Evolutionary conservation across 2,797 vertebrate genomes (phyloP).

Genomic region (Eutrigla gurnardus): DNA sequence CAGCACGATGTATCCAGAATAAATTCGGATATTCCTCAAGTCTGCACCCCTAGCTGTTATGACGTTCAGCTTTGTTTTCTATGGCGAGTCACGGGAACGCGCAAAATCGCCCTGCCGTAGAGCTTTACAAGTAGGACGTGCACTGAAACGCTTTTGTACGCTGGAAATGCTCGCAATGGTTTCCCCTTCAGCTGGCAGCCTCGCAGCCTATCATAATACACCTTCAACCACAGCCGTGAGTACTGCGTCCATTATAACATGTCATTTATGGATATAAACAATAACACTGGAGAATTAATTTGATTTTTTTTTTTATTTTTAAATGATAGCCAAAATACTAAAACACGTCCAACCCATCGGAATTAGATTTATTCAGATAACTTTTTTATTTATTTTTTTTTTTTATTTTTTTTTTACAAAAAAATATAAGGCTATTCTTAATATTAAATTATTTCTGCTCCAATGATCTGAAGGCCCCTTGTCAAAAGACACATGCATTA

Average conservation of each 20-base stretch:
- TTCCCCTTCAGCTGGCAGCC: conserved; percentile 55
- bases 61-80: conserved; percentile 89
- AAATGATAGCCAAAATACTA: neutral
- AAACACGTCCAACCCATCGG: neutral
- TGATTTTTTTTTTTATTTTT: no score
- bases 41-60: conserved; percentile 80
- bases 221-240: conserved; percentile 3
- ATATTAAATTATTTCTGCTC: neutral
- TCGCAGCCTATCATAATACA: conserved; percentile 54
- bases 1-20: conserved; percentile 57
- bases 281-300: neutral
- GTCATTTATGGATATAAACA: neutral
- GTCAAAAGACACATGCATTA: neutral
- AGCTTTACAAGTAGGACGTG: conserved; percentile 77
- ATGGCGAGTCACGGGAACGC: conserved; percentile 82
- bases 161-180: conserved; percentile 52
- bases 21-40: conserved; percentile 69
- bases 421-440: neutral
- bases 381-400: no score
- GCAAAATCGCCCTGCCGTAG: conserved; percentile 80
- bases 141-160: conserved; percentile 68
- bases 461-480: neutral
- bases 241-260: conserved; percentile 29
- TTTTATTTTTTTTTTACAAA: neutral
- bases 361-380: neutral